phyloP scores from a whole-genome alignment of 2,797 vertebrate genomes.

The Tauraco hartlaubi region DNA sequence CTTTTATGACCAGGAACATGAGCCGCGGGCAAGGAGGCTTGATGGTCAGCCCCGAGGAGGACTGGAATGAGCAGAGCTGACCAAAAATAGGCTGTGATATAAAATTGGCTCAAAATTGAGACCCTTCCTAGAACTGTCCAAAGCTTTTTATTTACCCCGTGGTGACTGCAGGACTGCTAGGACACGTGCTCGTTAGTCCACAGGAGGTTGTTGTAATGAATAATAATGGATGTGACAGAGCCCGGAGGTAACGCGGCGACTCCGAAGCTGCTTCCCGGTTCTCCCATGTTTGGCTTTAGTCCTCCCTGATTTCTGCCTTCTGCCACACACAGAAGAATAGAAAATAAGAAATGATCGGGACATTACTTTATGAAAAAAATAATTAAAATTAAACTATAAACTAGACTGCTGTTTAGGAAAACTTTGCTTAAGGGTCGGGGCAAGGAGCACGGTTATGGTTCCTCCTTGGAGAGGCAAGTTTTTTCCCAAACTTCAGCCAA shows the following conservation, averaged over 20 bases:
- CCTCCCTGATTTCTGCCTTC: not conserved
- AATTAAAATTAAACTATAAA: not conserved
- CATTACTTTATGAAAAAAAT: not conserved
- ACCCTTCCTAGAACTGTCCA: conserved; percentile 32
- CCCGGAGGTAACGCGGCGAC: not conserved
- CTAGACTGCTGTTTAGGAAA: not conserved
- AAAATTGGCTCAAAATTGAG: not conserved
- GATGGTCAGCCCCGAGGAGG: not conserved
- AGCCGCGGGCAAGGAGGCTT: not conserved
- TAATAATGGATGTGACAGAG: conserved; percentile 50
- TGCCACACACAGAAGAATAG: not conserved
- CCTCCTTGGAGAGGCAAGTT: not conserved
- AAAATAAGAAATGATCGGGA: not conserved
- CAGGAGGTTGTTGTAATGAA: not conserved
- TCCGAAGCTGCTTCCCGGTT: not conserved
- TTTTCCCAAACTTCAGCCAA: not conserved
- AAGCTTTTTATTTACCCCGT: conserved; percentile 3
- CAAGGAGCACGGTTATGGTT: not conserved
- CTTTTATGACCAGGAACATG: not conserved
- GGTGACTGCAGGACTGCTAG: not conserved
- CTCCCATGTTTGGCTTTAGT: not conserved
- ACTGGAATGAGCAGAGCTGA: not conserved
- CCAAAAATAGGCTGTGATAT: not conserved
- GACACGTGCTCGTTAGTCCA: not conserved
- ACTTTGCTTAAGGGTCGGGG: not conserved